These are phyloP conservation scores for Thryonomys swinderianus DNA, from an alignment of 2,113 vertebrate genomes.

Conservation along the genomic window DNA sequence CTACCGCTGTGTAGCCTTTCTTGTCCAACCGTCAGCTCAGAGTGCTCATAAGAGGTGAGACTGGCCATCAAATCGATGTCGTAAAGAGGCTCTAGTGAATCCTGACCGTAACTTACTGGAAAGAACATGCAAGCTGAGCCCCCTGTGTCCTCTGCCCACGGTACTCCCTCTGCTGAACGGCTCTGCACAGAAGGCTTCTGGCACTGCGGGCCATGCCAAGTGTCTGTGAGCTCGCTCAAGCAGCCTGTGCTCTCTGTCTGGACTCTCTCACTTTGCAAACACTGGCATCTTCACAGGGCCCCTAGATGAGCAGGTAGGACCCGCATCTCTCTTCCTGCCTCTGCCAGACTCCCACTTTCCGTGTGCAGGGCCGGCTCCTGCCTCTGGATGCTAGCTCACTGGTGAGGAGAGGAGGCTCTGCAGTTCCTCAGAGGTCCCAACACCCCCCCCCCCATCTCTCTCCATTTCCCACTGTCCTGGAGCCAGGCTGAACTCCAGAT, in stretches of 20 bases:
- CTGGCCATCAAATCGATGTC: background rate
- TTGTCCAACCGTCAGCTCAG: background rate
- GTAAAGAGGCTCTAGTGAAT: background rate
- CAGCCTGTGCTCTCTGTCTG: background rate
- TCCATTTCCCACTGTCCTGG: background rate
- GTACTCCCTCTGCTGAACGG: background rate
- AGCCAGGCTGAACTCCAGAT: background rate
- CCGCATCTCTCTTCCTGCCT: background rate
- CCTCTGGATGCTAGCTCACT: background rate
- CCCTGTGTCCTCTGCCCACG: background rate
- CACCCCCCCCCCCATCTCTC: background rate
- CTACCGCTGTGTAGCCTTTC: background rate
- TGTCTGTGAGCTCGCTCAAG: background rate
- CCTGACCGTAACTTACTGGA: background rate
- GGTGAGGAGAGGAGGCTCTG: background rate
- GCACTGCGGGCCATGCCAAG: background rate
- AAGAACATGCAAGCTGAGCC: background rate
- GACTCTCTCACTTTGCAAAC: background rate
- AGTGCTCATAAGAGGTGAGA: background rate
- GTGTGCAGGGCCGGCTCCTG: background rate
- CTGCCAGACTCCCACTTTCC: background rate
- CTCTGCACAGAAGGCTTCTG: background rate
- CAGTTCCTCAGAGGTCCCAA: background rate
- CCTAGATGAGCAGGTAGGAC: background rate
- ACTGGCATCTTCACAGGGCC: background rate